Conservation (phyloP, 92 coral and sea anemone genomes). For the Micromussa lordhowensis region DNA sequence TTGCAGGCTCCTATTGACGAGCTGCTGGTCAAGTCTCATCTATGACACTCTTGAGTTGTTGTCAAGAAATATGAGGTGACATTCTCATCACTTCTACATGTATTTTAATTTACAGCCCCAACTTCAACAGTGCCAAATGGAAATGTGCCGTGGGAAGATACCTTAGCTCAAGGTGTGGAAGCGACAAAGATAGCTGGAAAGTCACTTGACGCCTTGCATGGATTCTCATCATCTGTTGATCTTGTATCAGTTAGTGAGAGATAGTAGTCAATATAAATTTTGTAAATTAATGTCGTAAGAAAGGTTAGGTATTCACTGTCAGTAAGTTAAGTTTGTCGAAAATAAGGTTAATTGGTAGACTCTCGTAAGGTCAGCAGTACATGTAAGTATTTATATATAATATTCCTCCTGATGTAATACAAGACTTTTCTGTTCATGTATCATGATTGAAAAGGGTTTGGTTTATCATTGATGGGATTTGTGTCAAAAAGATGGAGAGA, state of each 20-base stretch:
- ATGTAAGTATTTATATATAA: too few species aligned
- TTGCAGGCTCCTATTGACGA: too few species aligned
- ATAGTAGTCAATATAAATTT: slow-evolving; percentile 1
- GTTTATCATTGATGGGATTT: too few species aligned
- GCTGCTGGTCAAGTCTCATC: neutral
- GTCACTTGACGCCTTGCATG: slow-evolving; percentile 84
- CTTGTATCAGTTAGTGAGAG: slow-evolving; percentile 51
- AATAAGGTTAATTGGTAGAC: too few species aligned
- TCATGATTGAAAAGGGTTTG: too few species aligned
- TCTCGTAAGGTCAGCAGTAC: too few species aligned
- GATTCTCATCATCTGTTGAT: slow-evolving; percentile 71
- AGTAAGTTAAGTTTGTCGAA: too few species aligned
- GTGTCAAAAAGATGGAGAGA: too few species aligned
- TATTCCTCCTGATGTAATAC: too few species aligned
- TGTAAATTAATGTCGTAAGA: neutral
- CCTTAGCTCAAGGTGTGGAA: slow-evolving; percentile 76
- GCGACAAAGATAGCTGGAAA: slow-evolving; percentile 91
- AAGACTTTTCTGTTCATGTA: too few species aligned
- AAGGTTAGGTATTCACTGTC: neutral
- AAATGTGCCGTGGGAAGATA: slow-evolving; percentile 75
- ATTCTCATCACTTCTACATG: neutral
- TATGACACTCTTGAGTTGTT: neutral
- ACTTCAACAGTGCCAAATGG: slow-evolving; percentile 57
- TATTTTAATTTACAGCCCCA: slow-evolving; percentile 30
- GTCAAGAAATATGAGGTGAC: neutral